These are phyloP conservation scores for Paedocypris micromegethes DNA, from an alignment of 2,797 vertebrate species.

Conservation along the genomic window DNA sequence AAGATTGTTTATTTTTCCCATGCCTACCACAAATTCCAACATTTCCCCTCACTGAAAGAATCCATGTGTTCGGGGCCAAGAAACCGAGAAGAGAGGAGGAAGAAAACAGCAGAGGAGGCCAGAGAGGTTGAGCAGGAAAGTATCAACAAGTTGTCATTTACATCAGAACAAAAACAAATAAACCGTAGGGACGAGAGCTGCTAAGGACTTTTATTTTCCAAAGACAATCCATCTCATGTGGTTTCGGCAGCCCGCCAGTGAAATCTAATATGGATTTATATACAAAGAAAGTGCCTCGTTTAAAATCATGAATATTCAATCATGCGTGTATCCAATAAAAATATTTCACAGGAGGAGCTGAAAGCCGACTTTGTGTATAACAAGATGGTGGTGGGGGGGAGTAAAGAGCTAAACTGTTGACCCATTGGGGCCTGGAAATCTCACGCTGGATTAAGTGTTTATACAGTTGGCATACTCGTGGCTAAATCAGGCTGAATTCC, in stretches of 20 bases:
- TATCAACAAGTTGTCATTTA: conserved; percentile 68
- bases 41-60: conserved; percentile 54
- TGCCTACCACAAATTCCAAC: conserved; percentile 58
- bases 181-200: conserved; percentile 54
- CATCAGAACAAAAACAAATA: conserved; percentile 70
- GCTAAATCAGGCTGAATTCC: conserved; percentile 70
- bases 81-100: conserved; percentile 20
- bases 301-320: conserved; percentile 91
- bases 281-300: conserved; percentile 81
- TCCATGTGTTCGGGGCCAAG: conserved; percentile 52
- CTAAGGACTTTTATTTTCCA: conserved; percentile 60
- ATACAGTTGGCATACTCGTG: conserved; percentile 70
- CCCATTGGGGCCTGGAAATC: conserved; percentile 69
- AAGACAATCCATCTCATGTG: conserved; percentile 76
- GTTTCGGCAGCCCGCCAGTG: conserved; percentile 72
- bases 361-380: conserved; percentile 81
- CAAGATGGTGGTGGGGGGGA: conserved; percentile 53
- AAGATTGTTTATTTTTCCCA: conserved; percentile 65
- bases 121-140: conserved; percentile 59
- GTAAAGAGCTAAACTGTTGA: conserved; percentile 73
- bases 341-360: conserved; percentile 86
- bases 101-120: conserved; percentile 22
- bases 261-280: conserved; percentile 81
- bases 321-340: conserved; percentile 75
- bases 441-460: conserved; percentile 73